Conservation (phyloP, 2,113 vertebrate species). For the Carassius gibelio region DNA sequence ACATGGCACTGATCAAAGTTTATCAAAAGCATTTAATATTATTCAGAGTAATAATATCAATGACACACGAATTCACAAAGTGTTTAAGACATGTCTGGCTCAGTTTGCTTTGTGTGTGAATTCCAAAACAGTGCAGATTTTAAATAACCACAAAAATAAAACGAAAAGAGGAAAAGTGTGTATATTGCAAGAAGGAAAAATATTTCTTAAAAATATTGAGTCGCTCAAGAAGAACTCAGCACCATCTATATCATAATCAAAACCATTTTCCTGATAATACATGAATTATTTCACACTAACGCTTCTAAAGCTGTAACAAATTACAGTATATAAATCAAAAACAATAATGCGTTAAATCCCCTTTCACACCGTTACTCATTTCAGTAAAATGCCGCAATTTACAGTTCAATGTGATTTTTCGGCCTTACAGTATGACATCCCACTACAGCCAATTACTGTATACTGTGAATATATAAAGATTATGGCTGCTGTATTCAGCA, state of each 20-base stretch:
- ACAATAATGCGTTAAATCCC: conserved; percentile 35
- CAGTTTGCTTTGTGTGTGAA: conserved; percentile 80
- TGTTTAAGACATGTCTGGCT: conserved; percentile 85
- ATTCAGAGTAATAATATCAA: conserved; percentile 74
- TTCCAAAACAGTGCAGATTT: conserved; percentile 82
- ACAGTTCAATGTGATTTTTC: conserved; percentile 43
- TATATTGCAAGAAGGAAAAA: conserved; percentile 82
- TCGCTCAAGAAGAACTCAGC: conserved; percentile 78
- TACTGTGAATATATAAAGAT: conserved; percentile 8
- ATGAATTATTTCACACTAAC: conserved; percentile 70
- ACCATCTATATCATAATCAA: conserved; percentile 75
- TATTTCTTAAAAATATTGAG: conserved; percentile 66
- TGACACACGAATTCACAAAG: conserved; percentile 83
- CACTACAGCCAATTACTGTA: conserved; percentile 35
- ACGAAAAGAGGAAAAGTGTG: conserved; percentile 60
- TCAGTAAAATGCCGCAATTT: conserved; percentile 59
- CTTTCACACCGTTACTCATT: conserved; percentile 53
- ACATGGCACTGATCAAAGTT: conserved; percentile 56
- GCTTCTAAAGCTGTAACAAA: conserved; percentile 60
- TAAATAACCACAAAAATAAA: conserved; percentile 79
- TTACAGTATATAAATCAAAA: conserved; percentile 62
- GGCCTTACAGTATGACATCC: conserved; percentile 25
- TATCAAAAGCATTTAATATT: conserved; percentile 82
- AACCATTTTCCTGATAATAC: conserved; percentile 62
- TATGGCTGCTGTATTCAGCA: conserved; percentile 22